Conservation (phyloP, 2,888 invertebrate genomes). For the Eugnorisma glareosa region DNA sequence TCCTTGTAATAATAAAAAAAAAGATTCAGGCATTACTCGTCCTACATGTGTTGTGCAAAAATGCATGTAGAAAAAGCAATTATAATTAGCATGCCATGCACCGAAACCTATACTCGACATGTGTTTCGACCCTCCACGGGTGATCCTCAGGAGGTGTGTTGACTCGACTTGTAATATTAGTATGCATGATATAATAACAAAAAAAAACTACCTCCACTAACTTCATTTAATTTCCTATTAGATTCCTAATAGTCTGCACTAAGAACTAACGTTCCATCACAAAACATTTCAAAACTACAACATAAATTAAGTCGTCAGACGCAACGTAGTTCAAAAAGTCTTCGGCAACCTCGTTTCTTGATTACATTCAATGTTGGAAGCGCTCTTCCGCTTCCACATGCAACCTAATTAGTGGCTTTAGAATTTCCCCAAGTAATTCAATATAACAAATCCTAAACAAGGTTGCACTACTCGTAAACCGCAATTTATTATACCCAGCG, state of each 20-base stretch:
- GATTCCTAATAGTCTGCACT: background rate
- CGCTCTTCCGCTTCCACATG: background rate
- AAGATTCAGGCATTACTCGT: no score
- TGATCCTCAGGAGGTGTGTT: no score
- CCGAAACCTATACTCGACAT: no score
- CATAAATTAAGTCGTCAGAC: background rate
- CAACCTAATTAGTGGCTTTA: conserved; percentile 43
- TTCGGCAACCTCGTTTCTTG: background rate
- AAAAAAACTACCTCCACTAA: background rate
- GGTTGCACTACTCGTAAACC: conserved; percentile 1
- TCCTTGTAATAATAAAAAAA: background rate
- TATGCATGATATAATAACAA: no score
- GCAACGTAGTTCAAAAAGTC: background rate
- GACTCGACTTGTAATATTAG: no score
- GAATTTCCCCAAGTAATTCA: conserved; percentile 17
- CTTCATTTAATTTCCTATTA: background rate
- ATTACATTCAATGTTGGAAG: background rate
- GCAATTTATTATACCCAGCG: conserved; percentile 41
- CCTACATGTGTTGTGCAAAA: no score
- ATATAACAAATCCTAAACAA: conserved; percentile 17
- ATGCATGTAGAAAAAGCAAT: no score
- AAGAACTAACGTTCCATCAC: background rate
- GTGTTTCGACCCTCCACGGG: no score
- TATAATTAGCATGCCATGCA: no score
- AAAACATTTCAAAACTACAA: background rate